A percentile compares a stretch with the other conserved stretches of the same genome.
Conservation (phyloP, 2,888 invertebrate species). For the Cephus rjabovi region DNA sequence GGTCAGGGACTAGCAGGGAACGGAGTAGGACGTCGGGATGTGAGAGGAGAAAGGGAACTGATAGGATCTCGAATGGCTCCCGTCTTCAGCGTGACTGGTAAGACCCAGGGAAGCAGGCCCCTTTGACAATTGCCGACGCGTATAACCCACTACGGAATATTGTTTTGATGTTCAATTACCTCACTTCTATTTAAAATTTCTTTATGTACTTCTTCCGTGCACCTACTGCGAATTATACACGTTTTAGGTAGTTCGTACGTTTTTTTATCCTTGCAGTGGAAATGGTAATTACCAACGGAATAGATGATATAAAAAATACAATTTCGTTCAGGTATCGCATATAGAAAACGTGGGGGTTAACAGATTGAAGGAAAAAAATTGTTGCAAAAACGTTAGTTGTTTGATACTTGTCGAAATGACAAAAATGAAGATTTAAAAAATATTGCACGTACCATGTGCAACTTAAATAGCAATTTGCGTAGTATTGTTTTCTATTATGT, state of each 20-base stretch:
- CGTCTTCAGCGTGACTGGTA: conserved; percentile 63
- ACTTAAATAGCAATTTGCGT: background rate
- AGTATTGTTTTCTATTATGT: background rate
- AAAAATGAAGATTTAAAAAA: background rate
- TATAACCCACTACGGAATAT: conserved; percentile 30
- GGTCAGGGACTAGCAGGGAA: conserved; percentile 12
- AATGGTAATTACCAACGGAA: background rate
- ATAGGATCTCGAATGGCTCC: conserved; percentile 62
- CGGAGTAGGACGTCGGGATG: conserved; percentile 20
- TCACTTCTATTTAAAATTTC: conserved; percentile 15
- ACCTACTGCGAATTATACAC: background rate
- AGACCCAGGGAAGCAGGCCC: conserved; percentile 35
- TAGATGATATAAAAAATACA: background rate
- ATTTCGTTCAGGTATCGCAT: background rate
- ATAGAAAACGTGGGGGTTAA: background rate
- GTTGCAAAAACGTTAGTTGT: background rate
- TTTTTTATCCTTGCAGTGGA: background rate
- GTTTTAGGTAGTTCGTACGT: background rate
- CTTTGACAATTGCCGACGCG: conserved; percentile 58
- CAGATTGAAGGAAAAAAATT: background rate
- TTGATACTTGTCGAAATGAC: no score
- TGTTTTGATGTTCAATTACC: conserved; percentile 45
- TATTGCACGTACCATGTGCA: background rate
- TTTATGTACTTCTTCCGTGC: background rate
- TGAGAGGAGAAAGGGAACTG: conserved; percentile 29